Evolutionary conservation across 2,113 vertebrate genomes (phyloP).

Genomic region (Dromas ardeola): DNA sequence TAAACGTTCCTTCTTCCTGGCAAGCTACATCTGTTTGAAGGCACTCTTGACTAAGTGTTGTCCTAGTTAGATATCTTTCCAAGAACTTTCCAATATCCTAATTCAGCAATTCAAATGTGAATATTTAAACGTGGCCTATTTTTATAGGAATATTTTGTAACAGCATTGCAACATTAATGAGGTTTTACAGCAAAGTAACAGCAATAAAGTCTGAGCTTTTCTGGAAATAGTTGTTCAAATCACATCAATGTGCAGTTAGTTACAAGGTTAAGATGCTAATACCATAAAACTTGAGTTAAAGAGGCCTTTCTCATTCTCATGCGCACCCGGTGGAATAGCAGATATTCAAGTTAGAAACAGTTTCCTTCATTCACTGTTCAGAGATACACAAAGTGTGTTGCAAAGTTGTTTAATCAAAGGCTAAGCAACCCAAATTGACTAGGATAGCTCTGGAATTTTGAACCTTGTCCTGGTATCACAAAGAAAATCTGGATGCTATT

Average conservation of each 20-base stretch:
- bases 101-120: not conserved
- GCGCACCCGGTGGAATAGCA: not conserved
- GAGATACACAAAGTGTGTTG: not conserved
- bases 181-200: not conserved
- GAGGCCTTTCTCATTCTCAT: not conserved
- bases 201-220: not conserved
- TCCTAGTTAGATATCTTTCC: slow-evolving; percentile 26
- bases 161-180: not conserved
- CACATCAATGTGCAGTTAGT: not conserved
- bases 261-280: not conserved
- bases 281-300: not conserved
- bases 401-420: not conserved
- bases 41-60: slow-evolving; percentile 11
- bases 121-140: not conserved
- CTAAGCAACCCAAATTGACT: not conserved
- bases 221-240: not conserved
- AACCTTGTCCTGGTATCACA: not conserved
- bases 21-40: slow-evolving; percentile 30
- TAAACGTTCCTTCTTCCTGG: slow-evolving; percentile 30
- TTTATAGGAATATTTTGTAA: not conserved
- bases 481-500: not conserved
- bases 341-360: not conserved
- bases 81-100: not conserved
- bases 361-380: not conserved
- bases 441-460: not conserved